phyloP scores from a whole-genome alignment of 2,888 invertebrate genomes.

The Notocelia uddmanniana region DNA sequence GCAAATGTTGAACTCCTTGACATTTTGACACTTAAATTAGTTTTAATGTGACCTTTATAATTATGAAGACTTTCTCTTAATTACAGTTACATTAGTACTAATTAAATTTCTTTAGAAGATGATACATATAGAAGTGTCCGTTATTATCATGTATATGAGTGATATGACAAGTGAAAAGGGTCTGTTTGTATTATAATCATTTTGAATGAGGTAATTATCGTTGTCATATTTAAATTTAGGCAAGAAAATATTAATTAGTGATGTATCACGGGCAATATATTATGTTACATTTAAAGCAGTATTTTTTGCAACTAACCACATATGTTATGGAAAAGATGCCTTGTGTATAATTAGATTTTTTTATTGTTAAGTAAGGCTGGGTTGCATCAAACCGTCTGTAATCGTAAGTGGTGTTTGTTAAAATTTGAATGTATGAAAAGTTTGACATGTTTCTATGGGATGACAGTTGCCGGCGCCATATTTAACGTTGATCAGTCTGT shows the following conservation, averaged over 20 bases:
- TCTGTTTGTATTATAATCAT: constrained; percentile 7
- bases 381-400: too few species aligned
- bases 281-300: too few species aligned
- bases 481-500: too few species aligned
- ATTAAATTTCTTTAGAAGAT: constrained; percentile 21
- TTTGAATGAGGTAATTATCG: neutral
- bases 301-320: too few species aligned
- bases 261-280: too few species aligned
- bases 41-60: constrained; percentile 27
- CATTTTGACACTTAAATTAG: constrained; percentile 32
- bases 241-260: neutral
- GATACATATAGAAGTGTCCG: constrained; percentile 7
- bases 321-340: too few species aligned
- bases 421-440: too few species aligned
- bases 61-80: constrained; percentile 33
- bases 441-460: too few species aligned
- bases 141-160: neutral
- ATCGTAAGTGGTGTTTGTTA: too few species aligned
- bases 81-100: constrained; percentile 18
- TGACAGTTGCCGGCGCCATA: too few species aligned
- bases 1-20: constrained; percentile 10
- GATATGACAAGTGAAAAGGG: constrained; percentile 24
- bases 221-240: neutral
- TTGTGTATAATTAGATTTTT: too few species aligned
- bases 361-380: too few species aligned